Evolutionary conservation across 2,797 vertebrate species (phyloP).

Genomic region (Vipera latastei): DNA sequence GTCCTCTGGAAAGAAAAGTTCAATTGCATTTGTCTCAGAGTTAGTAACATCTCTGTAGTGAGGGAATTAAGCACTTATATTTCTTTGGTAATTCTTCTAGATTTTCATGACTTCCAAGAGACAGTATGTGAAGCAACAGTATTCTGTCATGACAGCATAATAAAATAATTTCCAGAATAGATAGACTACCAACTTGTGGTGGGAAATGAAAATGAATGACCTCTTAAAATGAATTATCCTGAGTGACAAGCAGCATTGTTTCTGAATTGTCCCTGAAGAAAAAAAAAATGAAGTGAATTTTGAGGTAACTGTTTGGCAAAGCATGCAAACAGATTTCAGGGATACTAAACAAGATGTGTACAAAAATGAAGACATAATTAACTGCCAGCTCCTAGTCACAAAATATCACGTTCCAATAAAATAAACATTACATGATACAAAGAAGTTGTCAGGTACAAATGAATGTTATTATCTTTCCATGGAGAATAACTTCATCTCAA

Average conservation of each 20-base stretch:
- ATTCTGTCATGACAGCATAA: background rate
- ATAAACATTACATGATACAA: background rate
- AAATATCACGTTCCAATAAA: background rate
- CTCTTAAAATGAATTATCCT: background rate
- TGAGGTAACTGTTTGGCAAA: background rate
- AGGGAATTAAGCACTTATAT: background rate
- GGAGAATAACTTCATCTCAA: background rate
- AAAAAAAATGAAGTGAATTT: background rate
- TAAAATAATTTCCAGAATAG: background rate
- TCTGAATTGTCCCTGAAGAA: background rate
- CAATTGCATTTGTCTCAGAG: background rate
- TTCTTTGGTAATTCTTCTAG: background rate
- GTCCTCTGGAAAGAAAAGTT: background rate
- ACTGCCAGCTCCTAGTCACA: background rate
- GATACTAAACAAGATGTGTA: background rate
- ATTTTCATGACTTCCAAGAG: background rate
- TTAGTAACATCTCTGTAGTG: background rate
- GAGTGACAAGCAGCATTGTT: background rate
- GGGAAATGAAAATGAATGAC: constrained; percentile 17
- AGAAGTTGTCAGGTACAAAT: background rate
- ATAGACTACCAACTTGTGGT: background rate
- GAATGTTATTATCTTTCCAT: background rate
- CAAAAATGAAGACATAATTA: background rate
- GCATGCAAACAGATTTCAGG: background rate
- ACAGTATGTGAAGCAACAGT: background rate